Conservation (phyloP, 2,113 vertebrate species). For the Gambusia affinis region DNA sequence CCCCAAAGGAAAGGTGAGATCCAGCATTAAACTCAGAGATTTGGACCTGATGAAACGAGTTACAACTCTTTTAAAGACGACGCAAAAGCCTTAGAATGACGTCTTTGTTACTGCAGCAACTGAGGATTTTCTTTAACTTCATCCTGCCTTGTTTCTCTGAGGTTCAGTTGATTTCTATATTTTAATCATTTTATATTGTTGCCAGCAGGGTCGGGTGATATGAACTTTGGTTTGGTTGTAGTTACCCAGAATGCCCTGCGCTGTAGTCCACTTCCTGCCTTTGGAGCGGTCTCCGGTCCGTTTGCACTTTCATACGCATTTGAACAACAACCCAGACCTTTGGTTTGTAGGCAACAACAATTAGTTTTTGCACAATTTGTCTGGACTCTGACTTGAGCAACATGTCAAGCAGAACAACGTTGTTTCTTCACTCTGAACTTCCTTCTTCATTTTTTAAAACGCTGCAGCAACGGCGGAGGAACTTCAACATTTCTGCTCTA, state of each 20-base stretch:
- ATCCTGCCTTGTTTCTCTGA: background rate
- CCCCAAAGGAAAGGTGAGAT: slow-evolving; percentile 90
- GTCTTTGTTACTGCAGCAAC: too few species aligned
- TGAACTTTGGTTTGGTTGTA: too few species aligned
- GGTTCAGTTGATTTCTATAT: background rate
- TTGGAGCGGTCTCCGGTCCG: too few species aligned
- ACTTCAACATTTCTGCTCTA: background rate
- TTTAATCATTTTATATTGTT: too few species aligned
- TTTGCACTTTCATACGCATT: too few species aligned
- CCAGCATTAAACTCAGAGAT: background rate
- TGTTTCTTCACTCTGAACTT: slow-evolving; percentile 46
- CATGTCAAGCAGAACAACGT: background rate
- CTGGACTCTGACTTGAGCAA: background rate
- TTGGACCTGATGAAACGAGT: too few species aligned
- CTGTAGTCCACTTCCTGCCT: too few species aligned
- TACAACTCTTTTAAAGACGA: too few species aligned
- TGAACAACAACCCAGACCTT: too few species aligned
- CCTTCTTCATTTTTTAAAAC: slow-evolving; percentile 8
- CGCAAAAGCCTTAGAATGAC: too few species aligned
- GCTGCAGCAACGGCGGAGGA: background rate
- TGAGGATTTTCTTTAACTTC: background rate
- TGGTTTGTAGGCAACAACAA: background rate
- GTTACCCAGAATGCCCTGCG: too few species aligned
- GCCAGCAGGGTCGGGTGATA: too few species aligned
- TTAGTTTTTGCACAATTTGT: background rate